Conservation (phyloP, 2,797 vertebrate species). For the Acridotheres tristis region DNA sequence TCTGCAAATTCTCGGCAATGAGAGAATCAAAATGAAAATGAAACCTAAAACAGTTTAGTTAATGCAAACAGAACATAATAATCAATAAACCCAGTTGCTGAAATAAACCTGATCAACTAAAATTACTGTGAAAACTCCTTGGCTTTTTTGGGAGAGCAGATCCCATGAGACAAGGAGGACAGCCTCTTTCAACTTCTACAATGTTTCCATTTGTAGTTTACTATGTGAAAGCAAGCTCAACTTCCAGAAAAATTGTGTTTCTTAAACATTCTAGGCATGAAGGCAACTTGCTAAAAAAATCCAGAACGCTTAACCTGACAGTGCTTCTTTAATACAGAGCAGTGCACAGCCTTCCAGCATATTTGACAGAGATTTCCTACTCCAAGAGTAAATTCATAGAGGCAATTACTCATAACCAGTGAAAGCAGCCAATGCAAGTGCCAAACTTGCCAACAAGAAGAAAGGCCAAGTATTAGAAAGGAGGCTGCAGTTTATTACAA, state of each 20-base stretch:
- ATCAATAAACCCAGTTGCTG: not conserved
- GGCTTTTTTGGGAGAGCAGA: not conserved
- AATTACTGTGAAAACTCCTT: not conserved
- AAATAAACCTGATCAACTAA: not conserved
- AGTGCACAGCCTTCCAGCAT: not conserved
- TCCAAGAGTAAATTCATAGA: constrained; percentile 40
- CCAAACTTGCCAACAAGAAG: constrained; percentile 4
- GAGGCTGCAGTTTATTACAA: constrained; percentile 10
- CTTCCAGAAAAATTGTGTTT: not conserved
- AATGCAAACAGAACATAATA: not conserved
- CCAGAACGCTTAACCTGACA: not conserved
- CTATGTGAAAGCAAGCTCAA: not conserved
- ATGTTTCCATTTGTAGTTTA: not conserved
- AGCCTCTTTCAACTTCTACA: not conserved
- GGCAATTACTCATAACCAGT: constrained; percentile 51
- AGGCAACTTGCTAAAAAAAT: not conserved
- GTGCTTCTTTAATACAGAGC: constrained; percentile 8
- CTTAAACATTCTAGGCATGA: not conserved
- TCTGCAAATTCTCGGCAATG: not conserved
- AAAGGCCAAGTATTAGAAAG: constrained; percentile 36
- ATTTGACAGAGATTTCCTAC: constrained; percentile 20
- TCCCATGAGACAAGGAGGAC: not conserved
- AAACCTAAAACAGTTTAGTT: not conserved
- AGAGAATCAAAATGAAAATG: constrained; percentile 20
- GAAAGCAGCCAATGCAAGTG: constrained; percentile 10